phyloP scores from a whole-genome alignment of 2,797 vertebrate genomes.

The Lutra lutra region DNA sequence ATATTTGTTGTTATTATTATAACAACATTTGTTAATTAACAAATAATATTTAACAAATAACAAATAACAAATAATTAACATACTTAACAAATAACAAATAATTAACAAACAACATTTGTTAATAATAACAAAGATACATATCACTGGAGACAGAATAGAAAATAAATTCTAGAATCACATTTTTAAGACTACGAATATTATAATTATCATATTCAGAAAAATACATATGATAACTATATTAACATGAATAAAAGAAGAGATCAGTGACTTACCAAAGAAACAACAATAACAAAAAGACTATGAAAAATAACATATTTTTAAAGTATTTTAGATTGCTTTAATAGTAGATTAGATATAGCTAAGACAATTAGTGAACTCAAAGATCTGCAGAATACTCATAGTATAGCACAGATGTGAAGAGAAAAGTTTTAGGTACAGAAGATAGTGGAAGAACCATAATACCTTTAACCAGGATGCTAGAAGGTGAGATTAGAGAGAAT shows the following conservation, averaged over 20 bases:
- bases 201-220: neutral
- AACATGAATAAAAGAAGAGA: neutral
- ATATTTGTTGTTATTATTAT: too few relatives aligned
- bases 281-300: neutral
- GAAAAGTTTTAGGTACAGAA: neutral
- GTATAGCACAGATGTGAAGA: neutral
- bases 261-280: neutral
- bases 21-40: too few relatives aligned
- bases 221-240: neutral
- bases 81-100: too few relatives aligned
- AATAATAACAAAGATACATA: neutral
- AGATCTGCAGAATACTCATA: neutral
- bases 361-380: neutral
- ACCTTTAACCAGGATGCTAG: neutral
- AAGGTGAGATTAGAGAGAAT: neutral
- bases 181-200: neutral
- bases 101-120: neutral
- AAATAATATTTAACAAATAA: too few relatives aligned
- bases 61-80: too few relatives aligned
- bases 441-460: neutral
- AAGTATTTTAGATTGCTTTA: neutral
- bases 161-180: constrained; percentile 3
- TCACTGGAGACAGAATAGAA: neutral
- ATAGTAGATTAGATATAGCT: neutral
- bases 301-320: neutral